Base-by-base conservation (phyloP, 2,797 vertebrate species). In the Hybognathus amarus region DNA sequence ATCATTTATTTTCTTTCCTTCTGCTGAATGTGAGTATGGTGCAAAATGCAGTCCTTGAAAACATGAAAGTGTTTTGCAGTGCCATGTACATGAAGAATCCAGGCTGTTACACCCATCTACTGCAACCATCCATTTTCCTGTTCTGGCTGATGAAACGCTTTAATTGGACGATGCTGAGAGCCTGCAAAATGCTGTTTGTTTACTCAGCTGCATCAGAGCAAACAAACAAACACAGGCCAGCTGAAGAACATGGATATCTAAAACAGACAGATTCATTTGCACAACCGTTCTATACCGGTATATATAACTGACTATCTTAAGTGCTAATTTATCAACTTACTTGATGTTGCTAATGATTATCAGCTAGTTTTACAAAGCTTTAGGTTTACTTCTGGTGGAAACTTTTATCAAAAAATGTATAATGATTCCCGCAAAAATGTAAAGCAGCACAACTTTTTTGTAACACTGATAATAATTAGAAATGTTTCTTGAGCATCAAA, bases 111-210 rank as follows among this genome's bases (percentile, higher is more conserved):
- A 89, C 92, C 91, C 86, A 87, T 79, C 90, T 88, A 90, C 87
- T 91, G 88, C 89, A 93, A 87, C 93, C 93, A 93, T 95, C 83
- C 94, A 95, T 95, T 95, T 94, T 94, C 93, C 92, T 88, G 93
- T 94, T 95, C 93, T 94, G 92, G 93, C 90, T 94, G 94, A 95
- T 94, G 92, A 94, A 92, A 93, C 91, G 89, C 92, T 94, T 95
- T 95, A 95, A 95, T 95, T 95, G 94, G 94, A 93, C 88, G 83
- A 52, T 88, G 90, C 90, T 91, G 90, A 88, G 85, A 87, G 90
- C 87, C 82, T 22, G 84, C 90, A 90, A 94, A 94, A 94, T 91
- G 90, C 91, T 87, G 89, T 87, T 93, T 94, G 92, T 94, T 94
- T 94, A 92, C 91, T 92, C 93, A 92, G 92, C 93, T 93, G 92